A percentile compares a stretch with the other conserved stretches of the same genome.
Evolutionary conservation across 1,140 invertebrate genomes (phyloP).

Genomic region (Melitaea cinxia): DNA sequence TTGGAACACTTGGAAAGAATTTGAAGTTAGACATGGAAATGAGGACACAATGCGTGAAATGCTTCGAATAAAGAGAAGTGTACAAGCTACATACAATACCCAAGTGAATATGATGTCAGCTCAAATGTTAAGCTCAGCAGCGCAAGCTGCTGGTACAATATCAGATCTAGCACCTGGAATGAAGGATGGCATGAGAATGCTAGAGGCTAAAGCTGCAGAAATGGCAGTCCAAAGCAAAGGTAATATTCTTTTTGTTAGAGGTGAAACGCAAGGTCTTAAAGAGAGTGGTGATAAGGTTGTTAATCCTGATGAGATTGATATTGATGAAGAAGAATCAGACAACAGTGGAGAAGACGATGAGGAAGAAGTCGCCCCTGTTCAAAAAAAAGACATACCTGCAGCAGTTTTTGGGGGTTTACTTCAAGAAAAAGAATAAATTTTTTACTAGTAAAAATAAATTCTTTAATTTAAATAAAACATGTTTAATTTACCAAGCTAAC

Average conservation of each 20-base stretch:
- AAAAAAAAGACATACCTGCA: slow-evolving; percentile 90
- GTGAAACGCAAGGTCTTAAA: slow-evolving; percentile 90
- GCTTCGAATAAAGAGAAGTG: slow-evolving; percentile 98
- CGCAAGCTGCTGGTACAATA: slow-evolving; percentile 84
- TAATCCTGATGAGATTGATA: slow-evolving; percentile 97
- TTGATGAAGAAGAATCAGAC: slow-evolving; percentile 91
- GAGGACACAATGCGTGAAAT: slow-evolving; percentile 99
- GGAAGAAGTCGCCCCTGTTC: slow-evolving; percentile 87
- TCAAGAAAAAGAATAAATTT: slow-evolving; percentile 56
- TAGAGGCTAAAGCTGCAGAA: slow-evolving; percentile 91
- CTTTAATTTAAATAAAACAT: slow-evolving; percentile 51
- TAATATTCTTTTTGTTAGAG: slow-evolving; percentile 92
- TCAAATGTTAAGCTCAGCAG: slow-evolving; percentile 93
- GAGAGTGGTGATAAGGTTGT: slow-evolving; percentile 86
- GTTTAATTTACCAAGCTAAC: slow-evolving; percentile 56
- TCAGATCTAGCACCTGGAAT: slow-evolving; percentile 86
- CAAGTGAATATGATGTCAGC: slow-evolving; percentile 99
- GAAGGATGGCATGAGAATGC: slow-evolving; percentile 92
- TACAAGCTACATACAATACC: slow-evolving; percentile 98
- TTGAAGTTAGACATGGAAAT: slow-evolving; percentile 99
- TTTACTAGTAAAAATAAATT: slow-evolving; percentile 29
- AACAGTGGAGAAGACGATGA: slow-evolving; percentile 84
- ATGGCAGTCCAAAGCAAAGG: slow-evolving; percentile 82
- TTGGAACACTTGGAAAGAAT: slow-evolving; percentile 99
- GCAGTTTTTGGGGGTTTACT: slow-evolving; percentile 93